These are phyloP conservation scores for Amazona finschi DNA, from an alignment of 2,797 vertebrate species.

Conservation along the genomic window DNA sequence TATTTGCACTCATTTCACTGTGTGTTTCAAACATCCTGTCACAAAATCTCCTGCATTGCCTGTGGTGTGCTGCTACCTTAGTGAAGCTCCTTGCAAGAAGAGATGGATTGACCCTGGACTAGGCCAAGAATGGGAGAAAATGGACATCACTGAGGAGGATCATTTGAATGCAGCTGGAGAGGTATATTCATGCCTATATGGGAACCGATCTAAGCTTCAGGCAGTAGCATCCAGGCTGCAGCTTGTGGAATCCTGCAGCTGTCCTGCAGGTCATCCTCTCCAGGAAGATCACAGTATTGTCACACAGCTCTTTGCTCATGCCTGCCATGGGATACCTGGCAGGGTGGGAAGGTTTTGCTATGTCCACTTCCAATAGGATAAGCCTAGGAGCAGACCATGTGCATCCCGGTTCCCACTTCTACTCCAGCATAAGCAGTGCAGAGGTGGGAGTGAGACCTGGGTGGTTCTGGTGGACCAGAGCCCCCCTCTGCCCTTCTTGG, in stretches of 20 bases:
- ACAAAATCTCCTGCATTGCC: background rate
- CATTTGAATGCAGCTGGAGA: background rate
- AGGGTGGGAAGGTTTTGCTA: background rate
- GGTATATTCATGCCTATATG: background rate
- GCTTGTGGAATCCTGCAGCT: background rate
- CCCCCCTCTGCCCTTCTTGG: background rate
- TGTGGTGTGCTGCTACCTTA: background rate
- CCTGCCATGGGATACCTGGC: background rate
- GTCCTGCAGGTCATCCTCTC: background rate
- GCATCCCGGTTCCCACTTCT: background rate
- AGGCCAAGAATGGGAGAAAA: background rate
- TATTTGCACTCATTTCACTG: background rate
- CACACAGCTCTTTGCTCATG: background rate
- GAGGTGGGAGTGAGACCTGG: background rate
- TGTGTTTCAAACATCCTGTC: background rate
- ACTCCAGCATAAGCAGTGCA: rapidly evolving
- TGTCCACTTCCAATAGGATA: background rate
- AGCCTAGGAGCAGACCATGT: background rate
- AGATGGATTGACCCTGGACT: background rate
- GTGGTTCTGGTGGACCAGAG: background rate
- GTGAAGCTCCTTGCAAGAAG: background rate
- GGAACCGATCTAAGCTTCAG: background rate
- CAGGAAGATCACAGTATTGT: background rate
- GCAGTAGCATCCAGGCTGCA: background rate
- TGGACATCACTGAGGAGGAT: background rate